Base-by-base conservation (phyloP, 2,113 vertebrate species). In the Dicaeum eximium region DNA sequence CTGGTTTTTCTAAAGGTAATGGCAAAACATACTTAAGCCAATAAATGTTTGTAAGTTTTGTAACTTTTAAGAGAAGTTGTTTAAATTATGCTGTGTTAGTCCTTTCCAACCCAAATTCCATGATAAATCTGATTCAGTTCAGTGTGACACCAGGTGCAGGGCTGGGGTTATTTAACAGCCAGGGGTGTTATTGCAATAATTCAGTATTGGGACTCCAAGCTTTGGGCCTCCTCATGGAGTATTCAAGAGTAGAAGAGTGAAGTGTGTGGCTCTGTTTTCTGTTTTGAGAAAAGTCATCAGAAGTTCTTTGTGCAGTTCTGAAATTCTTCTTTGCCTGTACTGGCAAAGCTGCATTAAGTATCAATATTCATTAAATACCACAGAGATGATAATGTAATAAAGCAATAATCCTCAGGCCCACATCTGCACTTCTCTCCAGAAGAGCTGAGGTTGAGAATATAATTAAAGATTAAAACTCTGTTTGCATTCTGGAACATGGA, bases 381-480 rank as follows among this genome's bases (percentile, higher is more conserved):
- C 35, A 22, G 97, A 98, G 98, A 98, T 97, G 95, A 97, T 96
- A 97, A 50, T 98, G 98, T 98, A 98, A 98, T 98, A 98, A 98
- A 98, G 97, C 72, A 96, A 93, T 98, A 98, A 98, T 98, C 98
- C 98, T 96, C 79, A 14, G 94, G 78, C 93, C 97, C 94, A 60
- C 82, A 86, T 95, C 88, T 81, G 38, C 92, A 50, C 82, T 88
- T 84, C 96, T 96, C 91, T 97, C 95, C 91, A 96, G 97, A 97
- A 98, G 97, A 96, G 97, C 38, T 93, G 93, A 97, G 96, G 97
- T 97, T 97, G 98, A 97, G 97, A 97, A 98, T 98, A 79, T 98
- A 98, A 98, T 98, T 98, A 98, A 98, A 98, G 98, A 98, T 98
- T 98, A 98, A 98, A 98, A 98, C 96, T 97, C 82, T 98, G 98